Percentiles rank a stretch among this genome's conserved stretches.
Conservation (phyloP, 2,888 invertebrate species). For the Metallyticus violacea region DNA sequence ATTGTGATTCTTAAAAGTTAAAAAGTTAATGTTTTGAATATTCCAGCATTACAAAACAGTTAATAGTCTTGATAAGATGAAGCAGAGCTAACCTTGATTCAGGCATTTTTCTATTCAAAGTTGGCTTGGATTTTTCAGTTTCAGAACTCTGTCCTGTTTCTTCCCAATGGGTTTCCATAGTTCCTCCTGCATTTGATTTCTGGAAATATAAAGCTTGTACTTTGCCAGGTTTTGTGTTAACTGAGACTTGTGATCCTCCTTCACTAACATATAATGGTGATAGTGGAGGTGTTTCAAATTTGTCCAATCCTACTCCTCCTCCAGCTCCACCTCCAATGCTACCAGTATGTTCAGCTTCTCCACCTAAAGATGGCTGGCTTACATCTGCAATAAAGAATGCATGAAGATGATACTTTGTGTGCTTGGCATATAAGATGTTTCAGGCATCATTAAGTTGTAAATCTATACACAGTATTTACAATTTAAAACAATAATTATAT, state of each 20-base stretch:
- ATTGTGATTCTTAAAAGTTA: too few species aligned
- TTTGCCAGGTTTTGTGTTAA: slow-evolving; percentile 47
- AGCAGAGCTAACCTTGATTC: slow-evolving; percentile 10
- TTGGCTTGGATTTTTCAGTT: neutral
- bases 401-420: too few species aligned
- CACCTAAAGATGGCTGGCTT: slow-evolving; percentile 72
- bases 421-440: too few species aligned
- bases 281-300: slow-evolving; percentile 55
- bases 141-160: slow-evolving; percentile 48
- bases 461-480: too few species aligned
- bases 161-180: slow-evolving; percentile 69
- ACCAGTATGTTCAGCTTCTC: slow-evolving; percentile 56
- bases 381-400: slow-evolving; percentile 54
- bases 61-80: too few species aligned
- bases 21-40: too few species aligned
- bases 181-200: slow-evolving; percentile 38
- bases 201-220: slow-evolving; percentile 45
- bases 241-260: slow-evolving; percentile 41
- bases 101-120: neutral
- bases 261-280: slow-evolving; percentile 62
- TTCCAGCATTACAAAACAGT: too few species aligned
- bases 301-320: slow-evolving; percentile 42
- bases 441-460: too few species aligned
- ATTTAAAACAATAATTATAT: too few species aligned
- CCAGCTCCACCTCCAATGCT: slow-evolving; percentile 40